Evolutionary conservation across 2,113 vertebrate species (phyloP).

Genomic region (Crypturellus undulatus): DNA sequence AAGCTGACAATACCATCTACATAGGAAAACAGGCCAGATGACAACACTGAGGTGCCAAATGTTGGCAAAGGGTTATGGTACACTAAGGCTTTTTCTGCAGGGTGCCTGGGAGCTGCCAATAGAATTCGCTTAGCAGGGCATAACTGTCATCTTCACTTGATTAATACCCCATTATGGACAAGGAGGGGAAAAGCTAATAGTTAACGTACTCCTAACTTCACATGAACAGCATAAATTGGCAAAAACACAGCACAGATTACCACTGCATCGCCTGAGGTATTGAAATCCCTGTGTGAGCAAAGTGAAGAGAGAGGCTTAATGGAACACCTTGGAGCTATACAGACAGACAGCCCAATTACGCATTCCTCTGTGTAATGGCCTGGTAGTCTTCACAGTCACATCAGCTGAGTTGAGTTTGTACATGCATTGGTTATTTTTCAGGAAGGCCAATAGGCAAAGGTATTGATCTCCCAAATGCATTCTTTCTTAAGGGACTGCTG

Average conservation of each 20-base stretch:
- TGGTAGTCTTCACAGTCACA: neutral
- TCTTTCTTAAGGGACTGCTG: neutral
- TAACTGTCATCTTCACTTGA: slow-evolving; percentile 26
- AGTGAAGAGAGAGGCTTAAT: neutral
- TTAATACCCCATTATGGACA: neutral
- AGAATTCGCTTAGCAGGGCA: slow-evolving; percentile 9
- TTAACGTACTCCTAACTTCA: neutral
- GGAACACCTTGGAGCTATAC: neutral
- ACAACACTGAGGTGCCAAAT: slow-evolving; percentile 18
- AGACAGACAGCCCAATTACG: neutral
- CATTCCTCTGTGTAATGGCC: neutral
- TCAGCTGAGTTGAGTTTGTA: neutral
- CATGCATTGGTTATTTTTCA: slow-evolving; percentile 6
- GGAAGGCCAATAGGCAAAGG: neutral
- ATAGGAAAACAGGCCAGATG: slow-evolving; percentile 27
- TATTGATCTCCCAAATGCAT: slow-evolving; percentile 6
- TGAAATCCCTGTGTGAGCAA: neutral
- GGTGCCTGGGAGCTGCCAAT: neutral
- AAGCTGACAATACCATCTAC: slow-evolving; percentile 29
- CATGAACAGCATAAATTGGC: neutral
- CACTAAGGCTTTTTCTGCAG: neutral
- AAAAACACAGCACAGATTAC: neutral
- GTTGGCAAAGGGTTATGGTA: slow-evolving; percentile 1
- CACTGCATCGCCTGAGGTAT: neutral
- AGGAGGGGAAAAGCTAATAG: neutral